Conservation (phyloP, 2,113 vertebrate species). For the Mungos mungo region DNA sequence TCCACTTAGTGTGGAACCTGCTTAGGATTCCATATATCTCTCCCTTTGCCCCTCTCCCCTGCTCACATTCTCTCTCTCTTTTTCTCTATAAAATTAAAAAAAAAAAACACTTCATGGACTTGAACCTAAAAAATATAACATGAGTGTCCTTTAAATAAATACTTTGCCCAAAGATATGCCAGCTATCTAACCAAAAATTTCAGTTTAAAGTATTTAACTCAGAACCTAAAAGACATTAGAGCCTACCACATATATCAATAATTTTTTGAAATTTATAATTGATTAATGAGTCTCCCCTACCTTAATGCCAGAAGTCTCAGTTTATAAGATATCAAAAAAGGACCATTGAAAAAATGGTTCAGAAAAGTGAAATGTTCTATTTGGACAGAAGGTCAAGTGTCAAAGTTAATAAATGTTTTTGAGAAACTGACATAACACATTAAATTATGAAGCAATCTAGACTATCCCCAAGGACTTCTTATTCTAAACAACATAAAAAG, state of each 20-base stretch:
- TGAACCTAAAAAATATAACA: background rate
- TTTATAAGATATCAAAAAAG: slow-evolving; percentile 58
- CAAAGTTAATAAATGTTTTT: slow-evolving; percentile 37
- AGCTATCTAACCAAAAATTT: background rate
- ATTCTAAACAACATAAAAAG: background rate
- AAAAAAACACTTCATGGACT: background rate
- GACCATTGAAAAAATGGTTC: slow-evolving; percentile 22
- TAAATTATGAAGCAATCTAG: slow-evolving; percentile 40
- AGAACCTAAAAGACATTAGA: background rate
- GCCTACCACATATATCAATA: background rate
- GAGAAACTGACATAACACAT: slow-evolving; percentile 21
- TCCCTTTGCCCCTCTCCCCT: too few species aligned
- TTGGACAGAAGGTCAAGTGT: slow-evolving; percentile 40
- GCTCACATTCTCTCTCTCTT: too few species aligned
- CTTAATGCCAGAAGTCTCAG: background rate
- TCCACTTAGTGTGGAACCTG: too few species aligned
- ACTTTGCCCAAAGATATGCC: background rate
- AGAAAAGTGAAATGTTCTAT: slow-evolving; percentile 42
- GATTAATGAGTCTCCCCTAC: slow-evolving; percentile 6
- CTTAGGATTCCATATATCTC: too few species aligned
- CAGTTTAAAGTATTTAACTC: background rate
- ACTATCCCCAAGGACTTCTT: background rate
- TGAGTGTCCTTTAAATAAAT: background rate
- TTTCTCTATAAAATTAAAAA: too few species aligned
- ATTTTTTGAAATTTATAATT: background rate